These are phyloP conservation scores for Lordiphosa fenestrarum DNA, from an alignment of 2,888 invertebrate species.

Conservation along the genomic window DNA sequence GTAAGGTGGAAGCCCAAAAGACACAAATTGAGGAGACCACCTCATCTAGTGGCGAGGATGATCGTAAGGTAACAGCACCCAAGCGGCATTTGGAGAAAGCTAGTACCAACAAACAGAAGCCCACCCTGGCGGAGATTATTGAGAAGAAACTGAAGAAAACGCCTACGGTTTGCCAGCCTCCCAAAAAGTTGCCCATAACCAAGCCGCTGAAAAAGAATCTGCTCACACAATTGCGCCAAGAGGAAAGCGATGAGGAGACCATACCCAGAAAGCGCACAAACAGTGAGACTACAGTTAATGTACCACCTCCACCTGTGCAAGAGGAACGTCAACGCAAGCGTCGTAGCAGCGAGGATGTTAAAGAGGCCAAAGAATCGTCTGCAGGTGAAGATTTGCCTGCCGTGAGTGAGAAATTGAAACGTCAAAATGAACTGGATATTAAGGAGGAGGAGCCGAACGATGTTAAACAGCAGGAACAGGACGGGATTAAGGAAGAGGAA, in stretches of 20 bases:
- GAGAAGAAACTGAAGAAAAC: conserved; percentile 74
- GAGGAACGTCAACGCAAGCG: conserved; percentile 69
- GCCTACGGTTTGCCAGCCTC: conserved; percentile 17
- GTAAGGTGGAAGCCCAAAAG: conserved; percentile 77
- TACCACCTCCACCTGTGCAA: conserved; percentile 2
- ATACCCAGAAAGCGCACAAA: conserved; percentile 66
- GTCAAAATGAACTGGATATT: conserved; percentile 45
- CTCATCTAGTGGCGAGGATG: conserved; percentile 78
- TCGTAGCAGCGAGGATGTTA: conserved; percentile 68
- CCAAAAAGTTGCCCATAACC: conserved; percentile 68
- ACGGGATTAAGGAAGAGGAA: not conserved
- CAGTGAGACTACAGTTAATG: conserved; percentile 45
- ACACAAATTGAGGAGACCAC: conserved; percentile 69
- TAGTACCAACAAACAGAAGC: conserved; percentile 52
- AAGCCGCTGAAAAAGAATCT: conserved; percentile 75
- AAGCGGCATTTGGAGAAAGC: conserved; percentile 54
- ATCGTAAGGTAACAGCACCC: conserved; percentile 65
- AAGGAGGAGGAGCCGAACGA: conserved; percentile 4
- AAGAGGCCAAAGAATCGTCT: conserved; percentile 33
- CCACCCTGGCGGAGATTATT: conserved; percentile 73
- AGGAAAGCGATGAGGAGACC: conserved; percentile 69
- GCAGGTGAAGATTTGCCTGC: conserved; percentile 38
- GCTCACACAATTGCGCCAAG: conserved; percentile 66
- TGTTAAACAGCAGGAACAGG: not conserved
- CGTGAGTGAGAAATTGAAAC: conserved; percentile 51